phyloP scores from a whole-genome alignment of 2,888 invertebrate species.

The Himalopsyche tibetana region DNA sequence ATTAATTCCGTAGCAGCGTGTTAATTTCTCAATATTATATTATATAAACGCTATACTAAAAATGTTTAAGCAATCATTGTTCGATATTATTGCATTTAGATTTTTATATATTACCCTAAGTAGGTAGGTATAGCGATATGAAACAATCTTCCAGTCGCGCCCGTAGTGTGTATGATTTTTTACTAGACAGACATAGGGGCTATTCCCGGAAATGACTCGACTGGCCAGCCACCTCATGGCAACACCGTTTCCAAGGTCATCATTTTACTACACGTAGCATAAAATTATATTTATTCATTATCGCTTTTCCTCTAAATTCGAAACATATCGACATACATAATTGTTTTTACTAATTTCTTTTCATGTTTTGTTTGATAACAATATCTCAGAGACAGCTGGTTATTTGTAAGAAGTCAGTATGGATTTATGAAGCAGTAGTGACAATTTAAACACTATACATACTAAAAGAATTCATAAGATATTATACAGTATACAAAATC shows the following conservation, averaged over 20 bases:
- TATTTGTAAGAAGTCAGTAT: too few relatives aligned
- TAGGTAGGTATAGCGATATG: too few relatives aligned
- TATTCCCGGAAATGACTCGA: conserved; percentile 13
- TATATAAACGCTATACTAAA: too few relatives aligned
- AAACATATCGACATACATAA: not conserved
- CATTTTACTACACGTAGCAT: not conserved
- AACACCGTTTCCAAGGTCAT: conserved; percentile 20
- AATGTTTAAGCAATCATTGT: too few relatives aligned
- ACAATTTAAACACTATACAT: too few relatives aligned
- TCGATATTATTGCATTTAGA: too few relatives aligned
- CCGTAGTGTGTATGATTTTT: not conserved
- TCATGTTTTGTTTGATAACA: not conserved
- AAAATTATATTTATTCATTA: conserved; percentile 2
- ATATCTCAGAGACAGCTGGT: not conserved
- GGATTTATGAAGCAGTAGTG: too few relatives aligned
- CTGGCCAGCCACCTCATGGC: not conserved
- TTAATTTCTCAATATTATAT: too few relatives aligned
- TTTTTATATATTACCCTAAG: too few relatives aligned
- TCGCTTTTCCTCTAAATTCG: not conserved
- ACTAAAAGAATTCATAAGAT: too few relatives aligned
- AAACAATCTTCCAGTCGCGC: not conserved
- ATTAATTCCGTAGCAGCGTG: too few relatives aligned
- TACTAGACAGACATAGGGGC: not conserved
- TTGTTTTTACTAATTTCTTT: not conserved
- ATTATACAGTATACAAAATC: too few relatives aligned